Conservation (phyloP, 2,113 vertebrate species). For the Podiceps cristatus region DNA sequence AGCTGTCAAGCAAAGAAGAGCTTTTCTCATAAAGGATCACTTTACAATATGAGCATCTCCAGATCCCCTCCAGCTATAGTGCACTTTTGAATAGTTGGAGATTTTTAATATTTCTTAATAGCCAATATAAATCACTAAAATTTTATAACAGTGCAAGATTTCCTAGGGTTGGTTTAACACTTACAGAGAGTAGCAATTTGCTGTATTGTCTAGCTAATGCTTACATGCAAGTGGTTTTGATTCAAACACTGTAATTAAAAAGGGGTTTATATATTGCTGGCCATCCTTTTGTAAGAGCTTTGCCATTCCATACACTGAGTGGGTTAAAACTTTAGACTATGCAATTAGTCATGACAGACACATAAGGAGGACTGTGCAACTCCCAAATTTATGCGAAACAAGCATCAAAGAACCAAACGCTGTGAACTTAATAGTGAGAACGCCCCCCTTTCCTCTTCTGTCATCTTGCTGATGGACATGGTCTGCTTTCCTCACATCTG, state of each 20-base stretch:
- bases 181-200: conserved; percentile 43
- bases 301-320: background rate
- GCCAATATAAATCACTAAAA: conserved; percentile 62
- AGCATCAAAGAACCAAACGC: background rate
- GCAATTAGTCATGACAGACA: background rate
- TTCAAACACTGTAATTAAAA: conserved; percentile 33
- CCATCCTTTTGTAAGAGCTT: conserved; percentile 18
- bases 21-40: conserved; percentile 43
- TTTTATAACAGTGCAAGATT: conserved; percentile 49
- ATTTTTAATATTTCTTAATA: conserved; percentile 70
- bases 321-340: background rate
- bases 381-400: background rate
- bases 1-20: conserved; percentile 55
- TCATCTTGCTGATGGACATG: background rate
- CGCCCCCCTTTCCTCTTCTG: background rate
- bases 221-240: conserved; percentile 34
- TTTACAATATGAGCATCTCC: conserved; percentile 33
- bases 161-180: conserved; percentile 52
- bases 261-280: conserved; percentile 18
- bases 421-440: background rate
- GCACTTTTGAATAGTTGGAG: conserved; percentile 43
- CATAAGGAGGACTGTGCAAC: background rate
- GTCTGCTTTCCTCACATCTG: background rate
- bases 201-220: conserved; percentile 16
- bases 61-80: background rate